Conservation (phyloP, 2,888 invertebrate species). For the Diarsia dahlii region DNA sequence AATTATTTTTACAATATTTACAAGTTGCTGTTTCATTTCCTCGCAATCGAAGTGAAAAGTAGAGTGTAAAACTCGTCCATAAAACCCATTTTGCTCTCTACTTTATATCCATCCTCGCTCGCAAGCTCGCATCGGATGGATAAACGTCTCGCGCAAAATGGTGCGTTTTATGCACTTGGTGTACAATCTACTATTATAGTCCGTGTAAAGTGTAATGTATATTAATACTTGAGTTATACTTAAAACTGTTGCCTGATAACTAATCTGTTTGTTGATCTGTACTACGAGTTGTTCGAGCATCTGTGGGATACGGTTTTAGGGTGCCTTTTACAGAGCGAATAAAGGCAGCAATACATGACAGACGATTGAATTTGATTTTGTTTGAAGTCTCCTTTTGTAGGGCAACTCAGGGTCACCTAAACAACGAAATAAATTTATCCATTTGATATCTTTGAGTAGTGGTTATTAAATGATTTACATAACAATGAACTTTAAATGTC, state of each 20-base stretch:
- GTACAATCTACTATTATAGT: no score
- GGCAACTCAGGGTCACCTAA: background rate
- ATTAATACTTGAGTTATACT: background rate
- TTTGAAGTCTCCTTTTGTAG: background rate
- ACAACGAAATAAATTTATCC: background rate
- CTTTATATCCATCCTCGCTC: no score
- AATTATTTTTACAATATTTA: no score
- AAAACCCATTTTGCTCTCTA: no score
- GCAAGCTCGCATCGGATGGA: no score
- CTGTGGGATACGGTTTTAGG: conserved; percentile 14
- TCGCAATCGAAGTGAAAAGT: no score
- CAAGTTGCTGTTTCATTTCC: no score
- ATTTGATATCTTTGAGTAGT: background rate
- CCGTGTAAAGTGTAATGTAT: background rate
- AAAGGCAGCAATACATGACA: conserved; percentile 10
- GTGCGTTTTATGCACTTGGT: no score
- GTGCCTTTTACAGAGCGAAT: conserved; percentile 9
- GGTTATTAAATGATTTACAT: background rate
- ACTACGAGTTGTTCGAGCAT: background rate
- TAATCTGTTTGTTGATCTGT: conserved; percentile 6
- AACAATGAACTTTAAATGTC: background rate
- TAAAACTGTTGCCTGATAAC: background rate
- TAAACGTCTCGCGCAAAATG: no score
- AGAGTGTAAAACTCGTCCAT: no score
- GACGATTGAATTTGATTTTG: background rate